Base-by-base conservation (phyloP, 1,140 invertebrate genomes). In the Ctenoplectra terminalis region DNA sequence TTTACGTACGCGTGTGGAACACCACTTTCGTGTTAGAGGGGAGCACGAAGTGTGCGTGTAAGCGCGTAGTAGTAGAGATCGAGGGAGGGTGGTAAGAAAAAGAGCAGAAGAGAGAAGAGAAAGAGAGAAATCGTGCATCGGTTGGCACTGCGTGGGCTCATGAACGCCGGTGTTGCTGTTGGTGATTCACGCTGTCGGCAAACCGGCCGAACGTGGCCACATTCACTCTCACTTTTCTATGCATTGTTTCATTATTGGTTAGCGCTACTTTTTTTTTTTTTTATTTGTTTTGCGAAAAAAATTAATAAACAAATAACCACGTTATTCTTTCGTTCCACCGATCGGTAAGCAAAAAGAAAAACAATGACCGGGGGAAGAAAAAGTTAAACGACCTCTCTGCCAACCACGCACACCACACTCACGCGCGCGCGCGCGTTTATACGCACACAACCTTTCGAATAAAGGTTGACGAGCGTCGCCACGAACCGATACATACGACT, bases 171-270 rank as follows among this genome's bases (percentile, higher is more conserved):
- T 81, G 50, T 71, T 71, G 84, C 61, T 82, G 83, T 74, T 82
- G 88, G 87, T 91, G 90, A 90, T 91, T 91, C 90, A 91, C 89
- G 74, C 87, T 69, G 81, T 86, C 81, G 85, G 72, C 77, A 80
- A 83, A 83, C 83, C 86, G 78, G 86, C 73, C 75, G 64, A 82
- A 85, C 86, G 77, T 72, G 74, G 82, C 81, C 75, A 71, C 87
- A 76, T 84, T 86, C 76, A 84, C 88, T 90, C 89, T 88, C 87
- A 89, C 88, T 88, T 83, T 87, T 81, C 71, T 71, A 23, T 67
- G 74, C 88, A 87, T 90, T 83, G 90, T 83, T 56, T 82, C 81
- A 84, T 81, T 48, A 46, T 64, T 15, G 26, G 60, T 50, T 73
- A n/a, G 54, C 50, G 2, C 43, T 58, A 23, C 26, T 15, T 26